phyloP scores from a whole-genome alignment of 1,140 invertebrate genomes.

The Sesamia nonagrioides region DNA sequence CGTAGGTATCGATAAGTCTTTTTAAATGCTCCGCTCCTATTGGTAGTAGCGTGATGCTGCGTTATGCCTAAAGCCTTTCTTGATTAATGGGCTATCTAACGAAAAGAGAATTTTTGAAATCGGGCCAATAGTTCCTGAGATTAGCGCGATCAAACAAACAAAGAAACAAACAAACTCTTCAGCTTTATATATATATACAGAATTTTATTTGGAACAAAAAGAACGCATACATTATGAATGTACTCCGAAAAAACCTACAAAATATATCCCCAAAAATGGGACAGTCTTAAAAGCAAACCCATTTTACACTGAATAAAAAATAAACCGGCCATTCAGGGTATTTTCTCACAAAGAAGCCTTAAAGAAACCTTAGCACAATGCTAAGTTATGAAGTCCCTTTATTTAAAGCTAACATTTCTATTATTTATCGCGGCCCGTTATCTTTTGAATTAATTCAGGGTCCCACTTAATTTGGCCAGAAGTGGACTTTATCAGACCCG shows the following conservation, averaged over 20 bases:
- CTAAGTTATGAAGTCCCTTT: slow-evolving; percentile 45
- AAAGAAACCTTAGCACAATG: slow-evolving; percentile 38
- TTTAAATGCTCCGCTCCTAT: too few species aligned
- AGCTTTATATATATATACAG: too few species aligned
- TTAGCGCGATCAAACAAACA: too few species aligned
- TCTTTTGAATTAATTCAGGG: slow-evolving; percentile 51
- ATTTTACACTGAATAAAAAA: slow-evolving; percentile 48
- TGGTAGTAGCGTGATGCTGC: too few species aligned
- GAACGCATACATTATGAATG: background rate
- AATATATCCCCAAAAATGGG: background rate
- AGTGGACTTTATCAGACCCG: slow-evolving; percentile 46
- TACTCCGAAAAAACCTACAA: background rate
- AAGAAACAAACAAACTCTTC: too few species aligned
- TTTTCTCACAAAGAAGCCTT: slow-evolving; percentile 44
- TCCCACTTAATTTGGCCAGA: slow-evolving; percentile 33
- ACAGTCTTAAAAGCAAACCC: slow-evolving; percentile 41
- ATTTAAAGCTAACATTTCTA: slow-evolving; percentile 42
- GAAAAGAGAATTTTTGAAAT: too few species aligned
- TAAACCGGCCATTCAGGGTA: slow-evolving; percentile 34
- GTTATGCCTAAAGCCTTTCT: too few species aligned
- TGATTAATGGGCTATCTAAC: too few species aligned
- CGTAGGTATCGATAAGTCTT: too few species aligned
- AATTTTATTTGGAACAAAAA: background rate
- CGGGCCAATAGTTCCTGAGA: too few species aligned
- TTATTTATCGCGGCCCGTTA: slow-evolving; percentile 50